Conservation (phyloP, 1,140 invertebrate species). For the Diorhabda sublineata region DNA sequence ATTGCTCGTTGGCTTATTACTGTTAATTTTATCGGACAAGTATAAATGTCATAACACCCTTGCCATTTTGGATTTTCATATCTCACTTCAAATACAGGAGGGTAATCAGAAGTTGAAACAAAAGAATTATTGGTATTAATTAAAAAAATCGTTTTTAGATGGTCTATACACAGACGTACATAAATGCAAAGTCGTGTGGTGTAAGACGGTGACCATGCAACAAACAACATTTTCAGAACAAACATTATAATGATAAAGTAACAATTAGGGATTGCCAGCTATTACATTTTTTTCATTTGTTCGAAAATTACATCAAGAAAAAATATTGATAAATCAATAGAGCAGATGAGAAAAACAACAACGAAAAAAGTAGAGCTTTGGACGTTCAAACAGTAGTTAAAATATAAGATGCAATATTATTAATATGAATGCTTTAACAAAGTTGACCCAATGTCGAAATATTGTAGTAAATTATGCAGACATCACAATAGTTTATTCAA, state of each 20-base stretch:
- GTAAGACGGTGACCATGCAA: not conserved
- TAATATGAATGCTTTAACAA: no score
- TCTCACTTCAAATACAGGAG: not conserved
- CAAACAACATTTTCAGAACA: not conserved
- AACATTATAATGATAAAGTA: not conserved
- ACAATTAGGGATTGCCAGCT: not conserved
- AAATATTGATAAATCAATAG: no score
- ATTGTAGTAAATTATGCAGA: no score
- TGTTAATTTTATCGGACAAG: conserved; percentile 4
- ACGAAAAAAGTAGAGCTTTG: no score
- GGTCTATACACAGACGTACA: not conserved
- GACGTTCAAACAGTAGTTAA: no score
- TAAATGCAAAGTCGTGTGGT: not conserved
- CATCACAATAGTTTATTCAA: no score
- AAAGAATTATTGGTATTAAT: not conserved
- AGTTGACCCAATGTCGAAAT: no score
- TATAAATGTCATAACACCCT: conserved; percentile 7
- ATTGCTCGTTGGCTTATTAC: conserved; percentile 15
- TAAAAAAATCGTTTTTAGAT: not conserved
- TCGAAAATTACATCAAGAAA: no score
- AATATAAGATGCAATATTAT: no score
- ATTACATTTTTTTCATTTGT: not conserved
- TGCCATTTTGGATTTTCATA: conserved; percentile 5
- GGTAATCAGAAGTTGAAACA: not conserved
- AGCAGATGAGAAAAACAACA: no score